Evolutionary conservation across 2,888 invertebrate genomes (phyloP).

Genomic region (Drosophila infuscata): DNA sequence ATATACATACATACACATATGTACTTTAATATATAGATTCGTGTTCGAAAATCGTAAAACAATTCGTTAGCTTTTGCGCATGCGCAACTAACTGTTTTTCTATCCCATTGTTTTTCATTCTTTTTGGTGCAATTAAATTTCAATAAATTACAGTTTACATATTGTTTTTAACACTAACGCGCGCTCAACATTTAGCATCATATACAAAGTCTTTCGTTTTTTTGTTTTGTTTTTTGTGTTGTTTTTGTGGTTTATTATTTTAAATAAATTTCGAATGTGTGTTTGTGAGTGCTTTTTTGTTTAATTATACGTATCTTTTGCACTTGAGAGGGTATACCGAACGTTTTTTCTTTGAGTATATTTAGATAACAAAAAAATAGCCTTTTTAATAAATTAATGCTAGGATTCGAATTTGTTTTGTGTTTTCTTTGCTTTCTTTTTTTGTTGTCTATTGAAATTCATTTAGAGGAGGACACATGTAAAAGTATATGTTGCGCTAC

Average conservation of each 20-base stretch:
- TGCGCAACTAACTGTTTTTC: conserved; percentile 28
- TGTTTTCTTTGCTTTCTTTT: conserved; percentile 14
- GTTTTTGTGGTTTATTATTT: conserved; percentile 38
- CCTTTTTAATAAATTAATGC: conserved; percentile 47
- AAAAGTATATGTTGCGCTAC: conserved; percentile 49
- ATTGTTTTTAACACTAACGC: conserved; percentile 56
- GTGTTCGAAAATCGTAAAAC: conserved; percentile 69
- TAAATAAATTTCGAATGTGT: conserved; percentile 67
- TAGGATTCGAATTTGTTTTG: conserved; percentile 58
- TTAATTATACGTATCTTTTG: conserved; percentile 60
- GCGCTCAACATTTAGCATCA: conserved; percentile 70
- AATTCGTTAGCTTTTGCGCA: conserved; percentile 43
- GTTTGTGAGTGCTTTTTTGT: conserved; percentile 22
- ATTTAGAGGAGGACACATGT: conserved; percentile 44
- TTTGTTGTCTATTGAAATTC: conserved; percentile 40
- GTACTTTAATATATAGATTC: conserved; percentile 61
- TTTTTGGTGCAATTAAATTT: conserved; percentile 76
- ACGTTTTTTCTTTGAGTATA: conserved; percentile 49
- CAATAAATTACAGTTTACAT: conserved; percentile 69
- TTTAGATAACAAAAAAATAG: conserved; percentile 42
- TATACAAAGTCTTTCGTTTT: conserved; percentile 76
- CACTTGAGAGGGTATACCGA: conserved; percentile 63
- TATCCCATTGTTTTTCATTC: conserved; percentile 6
- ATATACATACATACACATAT: conserved; percentile 39
- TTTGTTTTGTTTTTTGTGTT: conserved; percentile 34